Evolutionary conservation across 1,140 invertebrate genomes (phyloP).

Genomic region (Drosophila santomea): DNA sequence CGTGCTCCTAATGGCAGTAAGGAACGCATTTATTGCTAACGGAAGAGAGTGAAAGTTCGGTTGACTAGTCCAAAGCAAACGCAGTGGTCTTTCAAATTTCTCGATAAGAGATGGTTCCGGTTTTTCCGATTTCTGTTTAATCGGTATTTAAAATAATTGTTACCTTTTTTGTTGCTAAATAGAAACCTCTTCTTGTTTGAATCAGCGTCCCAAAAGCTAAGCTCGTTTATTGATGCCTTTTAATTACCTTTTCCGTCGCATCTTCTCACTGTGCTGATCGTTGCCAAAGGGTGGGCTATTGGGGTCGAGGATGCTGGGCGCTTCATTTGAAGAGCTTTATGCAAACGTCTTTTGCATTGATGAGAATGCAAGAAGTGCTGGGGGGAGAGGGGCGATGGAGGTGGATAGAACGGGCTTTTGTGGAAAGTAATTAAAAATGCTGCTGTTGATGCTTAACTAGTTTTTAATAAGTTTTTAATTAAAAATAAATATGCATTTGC

Average conservation of each 20-base stretch:
- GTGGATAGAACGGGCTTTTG: slow-evolving; percentile 44
- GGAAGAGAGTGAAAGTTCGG: slow-evolving; percentile 25
- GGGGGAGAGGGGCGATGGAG: background rate
- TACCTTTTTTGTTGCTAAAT: background rate
- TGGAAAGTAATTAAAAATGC: slow-evolving; percentile 82
- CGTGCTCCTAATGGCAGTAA: background rate
- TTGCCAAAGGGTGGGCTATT: slow-evolving; percentile 23
- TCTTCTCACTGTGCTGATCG: slow-evolving; percentile 44
- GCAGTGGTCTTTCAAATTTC: background rate
- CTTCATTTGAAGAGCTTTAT: slow-evolving; percentile 70
- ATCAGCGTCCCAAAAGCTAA: background rate
- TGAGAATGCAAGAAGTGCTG: slow-evolving; percentile 60
- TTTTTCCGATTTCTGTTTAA: too few species aligned
- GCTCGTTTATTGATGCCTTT: slow-evolving; percentile 7
- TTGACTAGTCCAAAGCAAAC: background rate
- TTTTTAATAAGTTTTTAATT: slow-evolving; percentile 84
- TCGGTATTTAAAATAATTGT: background rate
- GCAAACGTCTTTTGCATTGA: slow-evolving; percentile 83
- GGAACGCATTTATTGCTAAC: slow-evolving; percentile 18
- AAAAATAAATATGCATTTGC: slow-evolving; percentile 83
- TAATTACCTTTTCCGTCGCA: slow-evolving; percentile 16
- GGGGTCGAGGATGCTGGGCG: slow-evolving; percentile 14
- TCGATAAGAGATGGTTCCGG: too few species aligned
- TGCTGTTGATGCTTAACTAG: slow-evolving; percentile 83
- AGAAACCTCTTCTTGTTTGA: too few species aligned